Evolutionary conservation across 2,113 vertebrate genomes (phyloP), one percentile per base, ranked within the genome.

Genomic region (Tyrannus savana): DNA sequence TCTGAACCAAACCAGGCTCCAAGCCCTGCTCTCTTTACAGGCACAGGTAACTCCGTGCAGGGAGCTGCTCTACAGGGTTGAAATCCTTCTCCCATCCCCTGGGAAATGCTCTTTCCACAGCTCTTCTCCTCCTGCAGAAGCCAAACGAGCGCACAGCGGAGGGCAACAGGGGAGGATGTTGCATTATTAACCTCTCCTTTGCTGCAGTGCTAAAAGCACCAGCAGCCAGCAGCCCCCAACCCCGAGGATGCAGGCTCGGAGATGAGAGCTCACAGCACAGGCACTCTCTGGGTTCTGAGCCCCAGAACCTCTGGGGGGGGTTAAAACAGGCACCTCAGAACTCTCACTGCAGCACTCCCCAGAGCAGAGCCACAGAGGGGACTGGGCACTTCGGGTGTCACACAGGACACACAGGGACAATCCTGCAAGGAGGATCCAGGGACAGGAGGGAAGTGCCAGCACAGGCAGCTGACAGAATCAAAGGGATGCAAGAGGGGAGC

Each of bases 21-120:
- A 14, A 30, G 50, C 35, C 30, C 59, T 59, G 41, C 17, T 47
- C 64, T 85, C 71, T 50, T 55, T 13, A 46, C 25, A 78, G 55
- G 64, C 42, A 73, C 50, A 60, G 39, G 13, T 21, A 56, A 46
- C 49, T n/a, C 66, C 37, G 46, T 19, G 30, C 60, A 74, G 30
- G 30, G 41, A 88, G 66, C 60, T 68, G 35, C 47, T 27, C 60
- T 47, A 44, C 80, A 47, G 44, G 30, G 39, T 44, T 63, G 74
- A 60, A 81, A 77, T 55, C 68, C 69, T 74, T 42, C 16, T 35
- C 52, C 4, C 23, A 37, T 14, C 84, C 62, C 63, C 39, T 59
- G 73, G 85, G 77, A 91, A 87, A 68, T 28, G 46, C 68, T 89
- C 85, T 83, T 91, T 63, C 53, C 81, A 80, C 8, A 55, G 91